Evolutionary conservation across 2,888 invertebrate genomes (phyloP).

Genomic region (Euzetes globulus): DNA sequence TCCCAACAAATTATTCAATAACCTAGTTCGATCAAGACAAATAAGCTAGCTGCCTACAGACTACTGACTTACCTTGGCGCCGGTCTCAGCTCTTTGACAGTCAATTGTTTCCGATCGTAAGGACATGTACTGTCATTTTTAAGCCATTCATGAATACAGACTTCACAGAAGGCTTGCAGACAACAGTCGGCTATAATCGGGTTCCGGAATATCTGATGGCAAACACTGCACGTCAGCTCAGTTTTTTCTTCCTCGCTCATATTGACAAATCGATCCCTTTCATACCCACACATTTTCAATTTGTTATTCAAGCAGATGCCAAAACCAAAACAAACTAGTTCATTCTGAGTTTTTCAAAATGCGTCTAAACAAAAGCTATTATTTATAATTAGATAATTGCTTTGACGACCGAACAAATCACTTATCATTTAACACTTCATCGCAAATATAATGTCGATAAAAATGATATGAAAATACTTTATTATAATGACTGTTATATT

Average conservation of each 20-base stretch:
- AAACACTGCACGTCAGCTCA: conserved; percentile 29
- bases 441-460: too few species aligned
- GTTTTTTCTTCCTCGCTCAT: neutral
- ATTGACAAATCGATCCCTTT: neutral
- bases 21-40: neutral
- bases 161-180: conserved; percentile 20
- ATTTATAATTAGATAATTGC: too few species aligned
- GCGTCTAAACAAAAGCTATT: too few species aligned
- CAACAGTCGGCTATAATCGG: conserved; percentile 27
- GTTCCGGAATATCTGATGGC: neutral
- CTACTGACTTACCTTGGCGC: neutral
- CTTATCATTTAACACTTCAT: too few species aligned
- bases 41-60: neutral
- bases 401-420: too few species aligned
- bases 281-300: neutral
- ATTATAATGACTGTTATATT: too few species aligned
- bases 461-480: too few species aligned
- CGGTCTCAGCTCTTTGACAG: neutral
- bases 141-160: conserved; percentile 23
- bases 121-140: neutral
- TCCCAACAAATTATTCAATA: conserved; percentile 17
- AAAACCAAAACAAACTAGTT: too few species aligned
- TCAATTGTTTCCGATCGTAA: neutral
- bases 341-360: too few species aligned
- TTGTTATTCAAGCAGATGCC: too few species aligned